A percentile compares a stretch with the other conserved stretches of the same genome.
Conservation (phyloP, 2,113 vertebrate species). For the Carassius gibelio region DNA sequence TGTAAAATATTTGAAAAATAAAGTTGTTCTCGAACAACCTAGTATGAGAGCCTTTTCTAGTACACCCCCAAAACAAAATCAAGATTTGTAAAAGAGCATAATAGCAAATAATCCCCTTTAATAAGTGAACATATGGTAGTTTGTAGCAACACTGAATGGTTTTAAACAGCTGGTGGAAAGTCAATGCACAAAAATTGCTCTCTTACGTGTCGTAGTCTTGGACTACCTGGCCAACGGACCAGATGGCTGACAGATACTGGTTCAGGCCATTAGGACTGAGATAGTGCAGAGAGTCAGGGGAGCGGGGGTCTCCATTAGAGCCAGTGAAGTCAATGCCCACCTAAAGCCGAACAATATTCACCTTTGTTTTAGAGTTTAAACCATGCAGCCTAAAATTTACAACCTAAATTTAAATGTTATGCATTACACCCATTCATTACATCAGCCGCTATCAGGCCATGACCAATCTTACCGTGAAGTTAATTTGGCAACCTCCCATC, state of each 20-base stretch:
- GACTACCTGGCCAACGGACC: conserved; percentile 90
- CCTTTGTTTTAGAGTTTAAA: neutral
- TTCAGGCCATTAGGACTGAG: conserved; percentile 88
- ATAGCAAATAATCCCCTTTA: no score
- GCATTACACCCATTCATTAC: neutral
- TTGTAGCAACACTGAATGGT: no score
- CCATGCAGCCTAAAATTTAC: neutral
- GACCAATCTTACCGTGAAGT: conserved; percentile 76
- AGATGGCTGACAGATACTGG: conserved; percentile 88
- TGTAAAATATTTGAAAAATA: no score
- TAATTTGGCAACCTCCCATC: conserved; percentile 87
- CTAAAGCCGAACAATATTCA: conserved; percentile 64
- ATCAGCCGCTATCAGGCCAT: neutral
- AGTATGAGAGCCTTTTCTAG: no score
- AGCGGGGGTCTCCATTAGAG: conserved; percentile 90
- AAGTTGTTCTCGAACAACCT: no score
- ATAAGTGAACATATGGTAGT: neutral
- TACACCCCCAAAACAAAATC: no score
- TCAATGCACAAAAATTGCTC: neutral
- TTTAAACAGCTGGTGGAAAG: no score
- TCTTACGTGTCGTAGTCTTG: conserved; percentile 91
- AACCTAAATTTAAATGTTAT: neutral
- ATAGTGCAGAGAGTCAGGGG: conserved; percentile 88
- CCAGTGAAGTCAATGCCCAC: conserved; percentile 95
- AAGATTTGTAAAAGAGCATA: no score